Percentiles rank a stretch among this genome's conserved stretches.
These are phyloP conservation scores for Drosophila eohydei DNA, from an alignment of 2,888 invertebrate species.

Conservation along the genomic window DNA sequence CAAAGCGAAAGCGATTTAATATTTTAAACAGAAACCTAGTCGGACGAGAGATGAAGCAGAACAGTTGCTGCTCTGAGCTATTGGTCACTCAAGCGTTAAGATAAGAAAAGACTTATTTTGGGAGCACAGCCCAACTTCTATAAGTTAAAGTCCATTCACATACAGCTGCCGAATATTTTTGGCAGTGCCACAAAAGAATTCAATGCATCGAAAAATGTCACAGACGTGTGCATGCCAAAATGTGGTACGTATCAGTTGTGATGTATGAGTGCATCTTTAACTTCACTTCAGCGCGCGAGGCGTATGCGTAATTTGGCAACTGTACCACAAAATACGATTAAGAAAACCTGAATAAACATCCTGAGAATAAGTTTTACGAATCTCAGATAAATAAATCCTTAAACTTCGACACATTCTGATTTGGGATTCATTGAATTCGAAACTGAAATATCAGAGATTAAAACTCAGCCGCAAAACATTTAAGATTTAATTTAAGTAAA, in stretches of 20 bases:
- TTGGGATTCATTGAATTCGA: not conserved
- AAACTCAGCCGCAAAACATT: slow-evolving; percentile 40
- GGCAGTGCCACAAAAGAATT: not conserved
- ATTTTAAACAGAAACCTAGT: slow-evolving; percentile 4
- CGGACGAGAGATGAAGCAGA: not conserved
- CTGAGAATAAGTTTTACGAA: not conserved
- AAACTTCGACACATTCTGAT: not conserved
- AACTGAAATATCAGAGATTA: slow-evolving; percentile 26
- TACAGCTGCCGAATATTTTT: slow-evolving; percentile 41
- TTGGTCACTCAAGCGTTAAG: slow-evolving; percentile 59
- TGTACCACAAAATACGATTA: not conserved
- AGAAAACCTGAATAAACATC: not conserved
- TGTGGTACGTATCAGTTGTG: slow-evolving; percentile 40
- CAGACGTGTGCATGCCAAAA: slow-evolving; percentile 45
- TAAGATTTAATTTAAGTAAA: slow-evolving; percentile 71
- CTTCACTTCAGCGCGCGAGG: slow-evolving; percentile 11
- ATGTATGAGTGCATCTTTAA: slow-evolving; percentile 36
- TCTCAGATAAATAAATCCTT: not conserved
- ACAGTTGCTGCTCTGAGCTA: not conserved
- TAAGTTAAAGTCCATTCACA: slow-evolving; percentile 8
- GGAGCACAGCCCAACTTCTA: slow-evolving; percentile 28
- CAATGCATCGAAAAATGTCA: slow-evolving; percentile 16
- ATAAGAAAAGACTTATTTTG: slow-evolving; percentile 54
- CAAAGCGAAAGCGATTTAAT: slow-evolving; percentile 7
- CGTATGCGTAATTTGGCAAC: slow-evolving; percentile 36